Percentiles rank a stretch among this genome's conserved stretches.
Conservation (phyloP, 2,113 vertebrate genomes). For the Protomyctophum bolini region DNA sequence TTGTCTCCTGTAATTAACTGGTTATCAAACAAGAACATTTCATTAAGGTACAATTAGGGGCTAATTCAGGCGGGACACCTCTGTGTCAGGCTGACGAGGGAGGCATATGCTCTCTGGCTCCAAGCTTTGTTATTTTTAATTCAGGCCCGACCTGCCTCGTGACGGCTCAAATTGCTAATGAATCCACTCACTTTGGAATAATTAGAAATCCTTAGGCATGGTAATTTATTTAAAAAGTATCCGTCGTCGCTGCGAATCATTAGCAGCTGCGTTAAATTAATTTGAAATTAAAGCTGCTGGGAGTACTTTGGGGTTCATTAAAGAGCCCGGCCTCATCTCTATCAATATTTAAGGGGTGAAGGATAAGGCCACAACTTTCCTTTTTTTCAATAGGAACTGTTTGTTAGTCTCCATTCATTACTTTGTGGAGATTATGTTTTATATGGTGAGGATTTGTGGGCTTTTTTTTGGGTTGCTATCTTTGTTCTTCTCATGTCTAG, state of each 20-base stretch:
- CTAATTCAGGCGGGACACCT: constrained; percentile 85
- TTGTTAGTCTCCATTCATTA: constrained; percentile 8
- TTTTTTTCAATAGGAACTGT: neutral
- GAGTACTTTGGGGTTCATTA: constrained; percentile 84
- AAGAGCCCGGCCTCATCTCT: constrained; percentile 71
- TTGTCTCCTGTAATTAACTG: constrained; percentile 92
- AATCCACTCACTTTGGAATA: constrained; percentile 86
- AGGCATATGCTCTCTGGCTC: constrained; percentile 80
- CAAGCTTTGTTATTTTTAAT: constrained; percentile 82
- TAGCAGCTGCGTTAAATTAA: constrained; percentile 89
- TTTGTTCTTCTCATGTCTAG: neutral
- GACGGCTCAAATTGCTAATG: constrained; percentile 86
- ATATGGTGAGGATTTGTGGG: neutral
- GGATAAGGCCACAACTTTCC: constrained; percentile 60
- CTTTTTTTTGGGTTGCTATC: neutral
- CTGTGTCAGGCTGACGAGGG: constrained; percentile 83
- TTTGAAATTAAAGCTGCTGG: constrained; percentile 86
- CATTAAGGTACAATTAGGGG: constrained; percentile 90
- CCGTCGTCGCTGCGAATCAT: constrained; percentile 82
- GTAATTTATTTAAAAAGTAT: constrained; percentile 87
- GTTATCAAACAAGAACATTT: constrained; percentile 95
- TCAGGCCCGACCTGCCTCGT: constrained; percentile 77
- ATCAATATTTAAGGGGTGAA: constrained; percentile 79
- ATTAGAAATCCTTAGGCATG: constrained; percentile 88
- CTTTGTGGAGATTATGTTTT: neutral